Evolutionary conservation across 1,140 invertebrate species (phyloP).

Genomic region (Cherax destructor): DNA sequence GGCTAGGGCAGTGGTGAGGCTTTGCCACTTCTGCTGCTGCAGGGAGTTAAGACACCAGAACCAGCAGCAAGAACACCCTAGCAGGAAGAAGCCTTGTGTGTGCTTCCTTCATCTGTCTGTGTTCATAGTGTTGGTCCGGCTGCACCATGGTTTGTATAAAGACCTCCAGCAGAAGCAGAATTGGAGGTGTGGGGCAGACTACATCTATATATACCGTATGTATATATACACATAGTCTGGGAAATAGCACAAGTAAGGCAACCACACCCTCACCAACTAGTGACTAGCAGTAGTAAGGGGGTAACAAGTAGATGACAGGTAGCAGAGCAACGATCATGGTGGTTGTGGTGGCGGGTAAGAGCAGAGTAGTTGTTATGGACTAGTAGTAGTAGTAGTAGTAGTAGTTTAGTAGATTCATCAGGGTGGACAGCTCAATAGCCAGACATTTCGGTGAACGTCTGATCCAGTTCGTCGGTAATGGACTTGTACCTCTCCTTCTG

Average conservation of each 20-base stretch:
- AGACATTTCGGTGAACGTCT: conserved; percentile 98
- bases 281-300: conserved; percentile 27
- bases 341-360: conserved; percentile 53
- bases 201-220: no score
- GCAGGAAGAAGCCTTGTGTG: neutral
- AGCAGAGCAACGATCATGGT: conserved; percentile 50
- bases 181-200: conserved; percentile 6
- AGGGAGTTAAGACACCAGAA: neutral
- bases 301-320: conserved; percentile 35
- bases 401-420: conserved; percentile 66
- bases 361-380: conserved; percentile 59
- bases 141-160: conserved; percentile 12
- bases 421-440: conserved; percentile 81
- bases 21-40: conserved; percentile 15
- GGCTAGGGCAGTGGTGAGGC: conserved; percentile 18
- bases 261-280: conserved; percentile 10
- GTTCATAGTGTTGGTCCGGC: neutral
- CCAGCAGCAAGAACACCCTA: neutral
- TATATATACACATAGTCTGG: neutral
- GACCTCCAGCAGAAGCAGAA: neutral
- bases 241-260: conserved; percentile 29
- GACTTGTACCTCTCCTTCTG: conserved; percentile 99
- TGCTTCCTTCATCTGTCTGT: neutral
- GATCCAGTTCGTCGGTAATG: conserved; percentile 99
- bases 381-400: conserved; percentile 55